Conservation (phyloP, 2,113 vertebrate species). For the Rhegmatorhina hoffmannsi region DNA sequence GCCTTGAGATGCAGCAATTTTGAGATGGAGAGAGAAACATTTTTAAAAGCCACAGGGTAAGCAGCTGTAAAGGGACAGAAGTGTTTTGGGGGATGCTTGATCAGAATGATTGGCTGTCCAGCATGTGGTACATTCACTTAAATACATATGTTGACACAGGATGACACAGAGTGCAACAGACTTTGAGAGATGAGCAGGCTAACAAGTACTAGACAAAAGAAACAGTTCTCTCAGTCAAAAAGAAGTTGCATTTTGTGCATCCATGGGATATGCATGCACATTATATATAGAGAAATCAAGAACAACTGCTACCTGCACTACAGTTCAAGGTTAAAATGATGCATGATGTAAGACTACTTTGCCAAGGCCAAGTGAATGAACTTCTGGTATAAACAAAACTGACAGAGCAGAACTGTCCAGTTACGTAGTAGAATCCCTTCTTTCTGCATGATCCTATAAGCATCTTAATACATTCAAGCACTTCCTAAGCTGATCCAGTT, state of each 20-base stretch:
- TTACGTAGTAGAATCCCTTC: background rate
- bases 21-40: background rate
- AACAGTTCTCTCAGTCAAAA: background rate
- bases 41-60: background rate
- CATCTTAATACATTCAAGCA: background rate
- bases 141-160: background rate
- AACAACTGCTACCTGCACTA: background rate
- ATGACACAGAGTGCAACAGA: background rate
- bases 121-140: background rate
- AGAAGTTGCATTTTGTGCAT: background rate
- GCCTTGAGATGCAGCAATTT: background rate
- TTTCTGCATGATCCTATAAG: background rate
- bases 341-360: accelerated
- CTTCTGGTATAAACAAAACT: background rate
- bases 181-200: background rate
- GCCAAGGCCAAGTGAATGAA: background rate
- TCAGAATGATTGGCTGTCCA: background rate
- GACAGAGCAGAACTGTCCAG: background rate
- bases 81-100: background rate
- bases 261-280: background rate
- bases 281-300: background rate
- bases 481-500: background rate
- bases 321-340: background rate
- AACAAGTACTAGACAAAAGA: background rate
- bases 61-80: background rate